phyloP scores from a whole-genome alignment of 2,113 vertebrate genomes.

The Andinoacara biseriatus region DNA sequence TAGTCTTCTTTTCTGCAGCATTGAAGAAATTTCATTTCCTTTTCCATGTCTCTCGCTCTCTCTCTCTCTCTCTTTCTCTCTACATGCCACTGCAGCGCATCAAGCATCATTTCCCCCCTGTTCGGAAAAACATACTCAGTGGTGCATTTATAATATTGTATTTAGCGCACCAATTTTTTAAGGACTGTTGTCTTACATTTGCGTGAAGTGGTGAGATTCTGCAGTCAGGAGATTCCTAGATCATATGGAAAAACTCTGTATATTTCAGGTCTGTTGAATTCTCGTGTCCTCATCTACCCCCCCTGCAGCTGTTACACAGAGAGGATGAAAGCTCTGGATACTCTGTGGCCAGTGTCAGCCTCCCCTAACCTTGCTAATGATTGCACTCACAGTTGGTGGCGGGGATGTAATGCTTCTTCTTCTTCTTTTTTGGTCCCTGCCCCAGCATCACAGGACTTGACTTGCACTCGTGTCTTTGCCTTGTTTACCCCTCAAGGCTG shows the following conservation, averaged over 20 bases:
- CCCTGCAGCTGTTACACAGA: conserved; percentile 22
- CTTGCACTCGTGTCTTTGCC: conserved; percentile 35
- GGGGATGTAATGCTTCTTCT: conserved; percentile 32
- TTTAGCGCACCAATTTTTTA: conserved; percentile 13
- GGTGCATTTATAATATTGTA: conserved; percentile 21
- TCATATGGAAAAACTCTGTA: neutral
- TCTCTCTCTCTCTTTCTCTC: neutral
- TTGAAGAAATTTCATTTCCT: conserved; percentile 10
- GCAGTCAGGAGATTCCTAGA: conserved; percentile 5
- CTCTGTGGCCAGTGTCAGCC: conserved; percentile 16
- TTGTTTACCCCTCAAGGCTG: conserved; percentile 59
- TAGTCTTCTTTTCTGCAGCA: conserved; percentile 46
- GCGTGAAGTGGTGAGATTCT: neutral
- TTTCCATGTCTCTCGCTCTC: neutral
- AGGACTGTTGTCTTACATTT: conserved; percentile 3
- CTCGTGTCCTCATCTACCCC: conserved; percentile 1
- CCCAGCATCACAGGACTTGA: conserved; percentile 28
- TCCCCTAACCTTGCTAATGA: conserved; percentile 65
- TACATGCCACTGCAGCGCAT: conserved; percentile 30
- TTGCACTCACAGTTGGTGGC: conserved; percentile 59
- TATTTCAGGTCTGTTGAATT: conserved; percentile 3
- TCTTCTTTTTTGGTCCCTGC: conserved; percentile 44
- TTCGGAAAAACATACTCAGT: conserved; percentile 2
- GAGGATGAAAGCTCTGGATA: conserved; percentile 53
- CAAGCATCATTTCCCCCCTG: conserved; percentile 2